Base-by-base conservation (phyloP, 1,140 invertebrate genomes). In the Stegodyphus dumicola region DNA sequence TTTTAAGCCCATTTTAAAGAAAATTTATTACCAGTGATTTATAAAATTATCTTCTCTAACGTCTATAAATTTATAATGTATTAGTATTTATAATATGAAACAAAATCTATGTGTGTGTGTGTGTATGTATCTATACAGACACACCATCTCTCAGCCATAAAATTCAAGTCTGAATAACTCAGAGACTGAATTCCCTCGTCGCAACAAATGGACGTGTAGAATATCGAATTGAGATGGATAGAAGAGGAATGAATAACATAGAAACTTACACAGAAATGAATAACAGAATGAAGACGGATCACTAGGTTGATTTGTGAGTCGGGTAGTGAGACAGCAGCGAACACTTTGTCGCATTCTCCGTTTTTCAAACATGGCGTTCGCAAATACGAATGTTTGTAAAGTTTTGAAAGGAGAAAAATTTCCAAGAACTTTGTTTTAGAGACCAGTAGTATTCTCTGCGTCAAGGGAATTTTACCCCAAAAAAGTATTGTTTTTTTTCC, bases 271-370 rank as follows among this genome's bases (percentile, higher is more conserved):
- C 49, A 64, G 10, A 17, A 66, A 67, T 7, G 77, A 79, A 67
- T 67, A 13, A 67, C 17, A 13, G 18, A 67, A 79, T 79, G 77
- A 79, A 79, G 77, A 79, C 77, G 77, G 53, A 79, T 79, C 13
- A 17, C 11, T 48, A n/a, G 18, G 51, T 77, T 77, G 75, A 77
- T 77, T 77, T 66, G 60, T 77, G 75, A 77, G 52, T 53, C n/a
- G 33, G 33, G 33, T 5, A 60, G 48, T 15, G 33, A 11, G 18
- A n/a, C 6, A 49, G 33, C 48, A 49, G 49, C 75, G 56, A 77
- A 77, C 60, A 77, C 75, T 65, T 33, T 33, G 33, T 33, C 18
- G 9, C 9, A 65, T 33, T 15, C 56, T 10, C 48, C 54, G 64
- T 52, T 77, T 77, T 49, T 51, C 48, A 7, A 77, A 77, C 60